Evolutionary conservation across 2,113 vertebrate species (phyloP), one percentile per base, ranked within the genome.

Genomic region (Hassar affinis): DNA sequence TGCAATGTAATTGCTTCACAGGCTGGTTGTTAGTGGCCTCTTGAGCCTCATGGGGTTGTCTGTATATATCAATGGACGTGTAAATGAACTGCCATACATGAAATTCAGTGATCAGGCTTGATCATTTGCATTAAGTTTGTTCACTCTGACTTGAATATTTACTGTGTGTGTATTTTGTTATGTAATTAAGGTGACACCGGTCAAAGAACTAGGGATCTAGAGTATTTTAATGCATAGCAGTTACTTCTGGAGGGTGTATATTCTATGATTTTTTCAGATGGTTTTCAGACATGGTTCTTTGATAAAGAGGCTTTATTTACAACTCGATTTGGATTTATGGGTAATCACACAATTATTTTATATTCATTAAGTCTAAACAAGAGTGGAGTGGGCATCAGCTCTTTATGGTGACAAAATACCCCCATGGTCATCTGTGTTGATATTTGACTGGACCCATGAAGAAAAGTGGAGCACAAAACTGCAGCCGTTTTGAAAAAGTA

Each of bases 71-170:
- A 84, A 57, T 84, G 77, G 56, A 80, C 0, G 14, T 59, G 22
- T 61, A 38, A 80, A 84, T 80, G 42, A 59, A 72, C 51, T 59
- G 35, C 11, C n/a, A 72, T 72, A 47, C 54, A 74, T 72, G 11
- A 51, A 30, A 68, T 18, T 27, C n/a, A 57, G 42, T 30, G 52
- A 75, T 33, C 15, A 52, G 71, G n/a, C n/a, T 8, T 72, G 33
- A 81, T 77, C 83, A 84, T 85, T 85, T 88, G 85, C 78, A 83
- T 86, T 30, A 52, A 75, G 79, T 69, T 85, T 85, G 81, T 64
- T 87, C 77, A 83, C 35, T 84, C 77, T 85, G 62, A 82, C 57
- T 35, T 45, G n/a, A 77, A 62, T 30, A 49, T 51, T 35, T 64
- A 52, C 17, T 25, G 45, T 49, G 57, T 82, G 71, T 35, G 69